Base-by-base conservation (phyloP, 2,888 invertebrate genomes). In the Agrochola lota region DNA sequence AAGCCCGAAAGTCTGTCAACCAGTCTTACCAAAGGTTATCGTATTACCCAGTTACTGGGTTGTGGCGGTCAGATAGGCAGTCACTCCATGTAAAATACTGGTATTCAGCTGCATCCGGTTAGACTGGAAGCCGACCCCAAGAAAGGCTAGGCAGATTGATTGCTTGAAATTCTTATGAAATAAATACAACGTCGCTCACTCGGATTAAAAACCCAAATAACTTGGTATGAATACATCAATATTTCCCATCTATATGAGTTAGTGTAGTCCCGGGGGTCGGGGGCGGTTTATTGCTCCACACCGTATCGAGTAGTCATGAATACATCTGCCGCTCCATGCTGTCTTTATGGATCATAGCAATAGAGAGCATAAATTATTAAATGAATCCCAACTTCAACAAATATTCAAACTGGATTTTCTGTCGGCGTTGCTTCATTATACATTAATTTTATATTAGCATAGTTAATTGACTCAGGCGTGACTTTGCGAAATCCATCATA, bases 241-340 rank as follows among this genome's bases (percentile, higher is more conserved):
- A 81, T 75, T 81, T 55, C 60, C 70, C 59, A 83, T 77, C 55
- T 26, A 49, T 80, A 71, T 64, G 81, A 77, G 82, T 71, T 77
- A 64, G 84, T 57, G 71, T 15, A 40, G 72, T 80, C 78, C 87
- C 86, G 73, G 23, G 85, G 88, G 85, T 26, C 63, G 84, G 64
- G 66, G 74, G 43, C 62, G 80, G 76, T 77, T 85, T 79, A 77
- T 85, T 80, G 83, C 81, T 77, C 66, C 40, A 30, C 59, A 30
- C 59, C 55, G 70, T n/a, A 55, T 30, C 71, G 64, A 74, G 81
- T 75, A 9, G 79, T 81, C 68, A 80, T 88, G 80, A 80, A 88
- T 87, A 88, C 78, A 80, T 87, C 79, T 69, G 77, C 63, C 66
- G 35, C 30, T 76, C 40, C 40, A 0, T 35, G 17, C n/a, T 57